These are phyloP conservation scores for Philaenus spumarius DNA, from an alignment of 1,140 invertebrate species.

Conservation along the genomic window DNA sequence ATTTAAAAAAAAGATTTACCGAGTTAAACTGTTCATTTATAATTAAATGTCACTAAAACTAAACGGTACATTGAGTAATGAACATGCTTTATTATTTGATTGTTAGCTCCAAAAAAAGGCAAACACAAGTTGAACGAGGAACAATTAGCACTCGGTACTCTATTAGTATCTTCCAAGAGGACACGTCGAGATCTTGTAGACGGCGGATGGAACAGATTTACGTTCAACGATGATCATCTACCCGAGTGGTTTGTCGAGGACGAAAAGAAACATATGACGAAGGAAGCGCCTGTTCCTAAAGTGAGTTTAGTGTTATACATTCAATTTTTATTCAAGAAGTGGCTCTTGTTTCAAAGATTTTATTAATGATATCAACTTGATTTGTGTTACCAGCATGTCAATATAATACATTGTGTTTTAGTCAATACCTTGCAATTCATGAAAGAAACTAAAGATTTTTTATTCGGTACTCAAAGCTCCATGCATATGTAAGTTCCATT, in stretches of 20 bases:
- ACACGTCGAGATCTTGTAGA: constrained; percentile 77
- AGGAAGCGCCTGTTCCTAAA: constrained; percentile 37
- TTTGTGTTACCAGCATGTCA: background rate
- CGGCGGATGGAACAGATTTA: constrained; percentile 84
- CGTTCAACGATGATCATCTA: constrained; percentile 80
- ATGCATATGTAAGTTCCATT: no score
- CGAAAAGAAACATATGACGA: constrained; percentile 84
- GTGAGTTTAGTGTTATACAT: constrained; percentile 19
- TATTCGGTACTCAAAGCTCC: no score
- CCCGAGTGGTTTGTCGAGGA: constrained; percentile 97
- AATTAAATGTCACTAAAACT: no score
- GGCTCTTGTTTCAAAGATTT: background rate
- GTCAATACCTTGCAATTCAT: no score
- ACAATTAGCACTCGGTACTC: constrained; percentile 79
- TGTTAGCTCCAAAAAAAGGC: constrained; percentile 9
- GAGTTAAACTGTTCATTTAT: no score
- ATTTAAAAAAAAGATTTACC: no score
- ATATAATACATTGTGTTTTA: background rate
- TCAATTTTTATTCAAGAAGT: background rate
- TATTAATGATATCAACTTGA: background rate
- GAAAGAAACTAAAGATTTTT: no score
- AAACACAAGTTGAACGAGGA: constrained; percentile 67
- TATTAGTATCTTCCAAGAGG: constrained; percentile 81
- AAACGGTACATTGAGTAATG: no score
- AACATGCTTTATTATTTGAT: no score